phyloP scores from a whole-genome alignment of 2,113 vertebrate genomes.

The Malurus melanocephalus region DNA sequence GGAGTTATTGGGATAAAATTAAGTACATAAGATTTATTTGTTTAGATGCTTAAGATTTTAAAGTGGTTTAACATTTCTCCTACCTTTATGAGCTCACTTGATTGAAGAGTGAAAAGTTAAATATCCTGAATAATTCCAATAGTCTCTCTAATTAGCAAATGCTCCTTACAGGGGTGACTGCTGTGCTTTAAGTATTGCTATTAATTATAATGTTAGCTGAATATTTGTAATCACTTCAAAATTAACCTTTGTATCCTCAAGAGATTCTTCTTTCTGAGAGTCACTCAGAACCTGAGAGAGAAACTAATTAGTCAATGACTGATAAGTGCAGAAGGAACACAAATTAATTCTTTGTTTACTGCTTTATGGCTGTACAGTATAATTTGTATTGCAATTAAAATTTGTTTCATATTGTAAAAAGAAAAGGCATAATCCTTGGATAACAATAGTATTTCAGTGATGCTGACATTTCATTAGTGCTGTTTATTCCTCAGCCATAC shows the following conservation, averaged over 20 bases:
- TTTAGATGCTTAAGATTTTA: conserved; percentile 1
- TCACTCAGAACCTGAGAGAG: conserved; percentile 71
- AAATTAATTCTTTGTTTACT: conserved; percentile 83
- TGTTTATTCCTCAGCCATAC: background rate
- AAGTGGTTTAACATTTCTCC: background rate
- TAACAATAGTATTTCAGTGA: conserved; percentile 60
- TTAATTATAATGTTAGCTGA: conserved; percentile 72
- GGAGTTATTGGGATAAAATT: background rate
- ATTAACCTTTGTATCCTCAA: conserved; percentile 77
- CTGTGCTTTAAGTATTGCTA: conserved; percentile 54
- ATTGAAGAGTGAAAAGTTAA: conserved; percentile 23
- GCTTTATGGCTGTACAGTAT: conserved; percentile 69
- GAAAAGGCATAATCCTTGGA: conserved; percentile 69
- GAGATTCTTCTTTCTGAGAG: conserved; percentile 73
- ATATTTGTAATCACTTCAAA: conserved; percentile 73
- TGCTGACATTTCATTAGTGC: conserved; percentile 15
- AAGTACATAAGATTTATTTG: conserved; percentile 4
- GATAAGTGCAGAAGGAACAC: conserved; percentile 75
- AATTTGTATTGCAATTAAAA: conserved; percentile 83
- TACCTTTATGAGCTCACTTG: background rate
- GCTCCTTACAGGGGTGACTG: conserved; percentile 42
- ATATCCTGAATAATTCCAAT: conserved; percentile 33
- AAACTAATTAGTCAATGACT: conserved; percentile 85
- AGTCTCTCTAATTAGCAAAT: conserved; percentile 48
- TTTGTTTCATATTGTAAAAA: conserved; percentile 66